Conservation (phyloP, 1,140 invertebrate species). For the Ylistrum balloti region DNA sequence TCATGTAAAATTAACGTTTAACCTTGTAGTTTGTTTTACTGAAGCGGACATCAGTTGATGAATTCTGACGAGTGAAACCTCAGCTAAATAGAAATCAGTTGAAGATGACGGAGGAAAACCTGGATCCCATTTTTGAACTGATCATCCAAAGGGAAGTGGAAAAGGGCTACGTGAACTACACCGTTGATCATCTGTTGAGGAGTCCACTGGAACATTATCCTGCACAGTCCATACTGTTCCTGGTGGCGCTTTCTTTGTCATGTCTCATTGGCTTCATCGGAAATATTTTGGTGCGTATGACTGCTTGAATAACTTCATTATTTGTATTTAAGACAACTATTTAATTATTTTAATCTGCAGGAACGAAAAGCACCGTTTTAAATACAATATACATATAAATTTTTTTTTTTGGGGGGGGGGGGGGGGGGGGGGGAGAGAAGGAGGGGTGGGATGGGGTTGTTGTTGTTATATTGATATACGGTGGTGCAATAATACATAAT, state of each 20-base stretch:
- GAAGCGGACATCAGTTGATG: background rate
- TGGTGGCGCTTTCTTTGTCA: constrained; percentile 25
- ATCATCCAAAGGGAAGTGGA: constrained; percentile 41
- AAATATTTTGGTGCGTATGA: constrained; percentile 47
- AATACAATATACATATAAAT: too few species aligned
- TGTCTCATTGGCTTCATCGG: constrained; percentile 46
- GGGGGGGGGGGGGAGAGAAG: too few species aligned
- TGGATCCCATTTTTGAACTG: constrained; percentile 41
- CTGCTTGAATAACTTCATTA: too few species aligned
- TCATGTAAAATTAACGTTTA: too few species aligned
- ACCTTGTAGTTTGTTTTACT: background rate
- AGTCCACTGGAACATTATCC: constrained; percentile 43
- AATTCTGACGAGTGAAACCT: background rate
- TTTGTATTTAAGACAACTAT: too few species aligned
- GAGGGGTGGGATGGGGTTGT: too few species aligned
- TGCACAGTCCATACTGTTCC: constrained; percentile 41
- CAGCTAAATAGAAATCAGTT: too few species aligned
- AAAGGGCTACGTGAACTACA: constrained; percentile 49
- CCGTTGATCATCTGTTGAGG: background rate
- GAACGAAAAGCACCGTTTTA: too few species aligned
- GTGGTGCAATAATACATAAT: too few species aligned
- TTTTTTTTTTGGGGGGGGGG: too few species aligned
- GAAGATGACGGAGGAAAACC: background rate
- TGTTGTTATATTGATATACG: too few species aligned
- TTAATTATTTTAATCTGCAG: too few species aligned